Base-by-base conservation (phyloP, 2,797 vertebrate genomes). In the Urophycis tenuis region DNA sequence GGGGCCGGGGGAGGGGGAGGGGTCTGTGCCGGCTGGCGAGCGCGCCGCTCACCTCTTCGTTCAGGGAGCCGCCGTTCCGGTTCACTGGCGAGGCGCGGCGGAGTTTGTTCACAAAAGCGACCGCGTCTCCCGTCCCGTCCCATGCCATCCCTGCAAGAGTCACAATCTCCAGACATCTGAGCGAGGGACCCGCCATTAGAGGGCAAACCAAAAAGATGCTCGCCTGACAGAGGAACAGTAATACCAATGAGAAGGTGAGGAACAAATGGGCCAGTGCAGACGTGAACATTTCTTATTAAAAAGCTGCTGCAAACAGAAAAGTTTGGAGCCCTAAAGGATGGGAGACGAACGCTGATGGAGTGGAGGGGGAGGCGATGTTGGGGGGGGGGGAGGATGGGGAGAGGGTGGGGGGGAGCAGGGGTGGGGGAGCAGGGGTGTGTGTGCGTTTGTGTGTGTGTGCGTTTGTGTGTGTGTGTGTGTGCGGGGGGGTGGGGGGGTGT, bases 31-130 rank as follows among this genome's bases (percentile, higher is more conserved):
- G 32, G 81, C 76, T 76, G 74, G 83, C 78, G 74, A 82, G 82
- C 85, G 71, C 75, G 75, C 85, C 25, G 32, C 30, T 87, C 83
- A 84, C 83, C 89, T 71, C 84, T 81, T 81, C 79, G 15, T 67
- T 67, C 29, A 11, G 60, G 29, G 14, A 67, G 29, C 87, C 89
- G n/a, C 83, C 72, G 88, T 88, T 91, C 83, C 80, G 86, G 87
- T 84, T 88, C 87, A 89, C 89, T 91, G 88, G 91, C 87, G 90
- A 90, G 88, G 84, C 78, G 77, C 74, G 76, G 75, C 53, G 4
- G 53, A 25, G 22, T 25, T 60, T 60, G 22, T 53, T 53, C 10
- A 60, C 53, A 60, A 60, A 39, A 9, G 17, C 17, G 22, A 49
- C 17, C 17, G 3, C 14, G 39, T 15, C 45, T 22, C 45, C 45